phyloP scores from a whole-genome alignment of 2,797 vertebrate species.

The Zalophus californianus region DNA sequence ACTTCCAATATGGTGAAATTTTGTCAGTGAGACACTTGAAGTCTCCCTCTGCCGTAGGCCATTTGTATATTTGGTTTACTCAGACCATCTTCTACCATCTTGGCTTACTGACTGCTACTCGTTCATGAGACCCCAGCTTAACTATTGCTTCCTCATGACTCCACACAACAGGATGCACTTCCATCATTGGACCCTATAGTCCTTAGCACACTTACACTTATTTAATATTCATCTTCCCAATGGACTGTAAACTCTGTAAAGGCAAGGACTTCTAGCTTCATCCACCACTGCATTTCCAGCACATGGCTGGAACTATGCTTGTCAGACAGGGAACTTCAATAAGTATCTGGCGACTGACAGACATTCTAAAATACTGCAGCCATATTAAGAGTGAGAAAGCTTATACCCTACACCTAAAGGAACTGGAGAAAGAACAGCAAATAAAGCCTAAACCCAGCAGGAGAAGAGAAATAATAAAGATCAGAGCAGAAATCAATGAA shows the following conservation, averaged over 20 bases:
- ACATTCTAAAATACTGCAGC: neutral
- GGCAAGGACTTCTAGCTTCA: neutral
- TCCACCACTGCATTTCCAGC: neutral
- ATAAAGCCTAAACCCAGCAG: too few species aligned
- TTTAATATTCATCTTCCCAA: neutral
- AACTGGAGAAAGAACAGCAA: too few species aligned
- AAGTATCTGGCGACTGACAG: neutral
- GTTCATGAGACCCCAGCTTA: neutral
- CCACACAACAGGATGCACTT: neutral
- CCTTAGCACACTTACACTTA: neutral
- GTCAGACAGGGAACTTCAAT: neutral
- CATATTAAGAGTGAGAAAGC: neutral
- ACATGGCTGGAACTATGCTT: neutral
- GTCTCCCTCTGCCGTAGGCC: too few species aligned
- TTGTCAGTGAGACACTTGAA: neutral
- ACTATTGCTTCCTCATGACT: neutral
- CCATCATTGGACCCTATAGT: neutral
- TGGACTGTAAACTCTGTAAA: neutral
- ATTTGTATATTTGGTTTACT: neutral
- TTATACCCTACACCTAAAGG: too few species aligned
- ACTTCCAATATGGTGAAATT: neutral
- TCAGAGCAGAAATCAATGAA: too few species aligned
- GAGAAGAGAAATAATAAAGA: too few species aligned
- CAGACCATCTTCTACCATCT: neutral
- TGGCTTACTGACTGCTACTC: neutral